Percentiles rank a stretch among this genome's conserved stretches.
These are phyloP conservation scores for Cacoxenus indagator DNA, from an alignment of 2,888 invertebrate species.

Conservation along the genomic window DNA sequence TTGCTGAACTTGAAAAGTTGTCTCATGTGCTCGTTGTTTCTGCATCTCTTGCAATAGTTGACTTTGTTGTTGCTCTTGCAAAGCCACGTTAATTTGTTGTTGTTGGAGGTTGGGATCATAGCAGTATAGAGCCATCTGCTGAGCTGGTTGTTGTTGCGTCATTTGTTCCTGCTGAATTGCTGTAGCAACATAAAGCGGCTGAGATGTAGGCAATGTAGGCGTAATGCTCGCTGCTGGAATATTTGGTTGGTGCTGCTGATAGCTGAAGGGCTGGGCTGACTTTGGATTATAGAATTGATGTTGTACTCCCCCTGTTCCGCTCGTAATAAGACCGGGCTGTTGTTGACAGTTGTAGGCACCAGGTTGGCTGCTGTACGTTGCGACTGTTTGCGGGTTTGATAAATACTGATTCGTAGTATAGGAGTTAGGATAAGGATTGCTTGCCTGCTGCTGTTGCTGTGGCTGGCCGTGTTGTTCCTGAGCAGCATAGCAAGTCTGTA, in stretches of 20 bases:
- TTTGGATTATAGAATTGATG: conserved; percentile 24
- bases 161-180: conserved; percentile 29
- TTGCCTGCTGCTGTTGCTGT: conserved; percentile 38
- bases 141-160: not conserved
- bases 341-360: conserved; percentile 12
- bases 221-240: not conserved
- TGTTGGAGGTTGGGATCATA: not conserved
- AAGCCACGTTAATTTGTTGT: not conserved
- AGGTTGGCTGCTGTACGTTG: not conserved
- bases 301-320: conserved; percentile 24
- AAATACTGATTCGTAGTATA: conserved; percentile 13
- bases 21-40: conserved; percentile 9
- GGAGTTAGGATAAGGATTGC: not conserved
- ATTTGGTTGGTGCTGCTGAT: conserved; percentile 25
- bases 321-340: conserved; percentile 26
- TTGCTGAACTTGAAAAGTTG: not conserved
- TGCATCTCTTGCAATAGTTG: not conserved
- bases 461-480: not conserved
- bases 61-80: conserved; percentile 8
- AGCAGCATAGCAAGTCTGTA: conserved; percentile 33
- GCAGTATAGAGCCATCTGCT: not conserved
- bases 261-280: conserved; percentile 14
- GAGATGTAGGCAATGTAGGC: conserved; percentile 30
- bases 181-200: conserved; percentile 58
- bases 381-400: not conserved